Percentiles rank a stretch among this genome's conserved stretches.
phyloP scores from a whole-genome alignment of 2,888 invertebrate genomes.

The Alviniconcha strummeri region DNA sequence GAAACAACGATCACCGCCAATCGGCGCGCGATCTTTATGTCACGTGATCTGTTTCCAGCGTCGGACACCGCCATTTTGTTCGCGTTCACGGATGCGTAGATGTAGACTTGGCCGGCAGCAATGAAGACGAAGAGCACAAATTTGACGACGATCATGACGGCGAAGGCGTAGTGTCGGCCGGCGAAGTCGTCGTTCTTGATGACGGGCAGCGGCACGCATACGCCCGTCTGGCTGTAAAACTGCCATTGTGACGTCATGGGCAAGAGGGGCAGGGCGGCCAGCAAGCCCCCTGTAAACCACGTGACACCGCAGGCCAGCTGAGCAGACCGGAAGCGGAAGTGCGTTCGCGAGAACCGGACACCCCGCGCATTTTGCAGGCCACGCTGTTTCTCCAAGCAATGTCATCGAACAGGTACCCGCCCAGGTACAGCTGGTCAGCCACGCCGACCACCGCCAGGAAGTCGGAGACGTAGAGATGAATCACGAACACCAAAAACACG shows the following conservation, averaged over 20 bases:
- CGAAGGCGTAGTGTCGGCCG: conserved; percentile 70
- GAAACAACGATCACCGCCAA: conserved; percentile 6
- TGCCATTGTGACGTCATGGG: conserved; percentile 49
- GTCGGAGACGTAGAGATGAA: conserved; percentile 36
- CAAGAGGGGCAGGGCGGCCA: conserved; percentile 65
- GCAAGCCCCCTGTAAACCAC: conserved; percentile 59
- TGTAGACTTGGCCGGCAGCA: conserved; percentile 63
- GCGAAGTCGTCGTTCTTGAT: conserved; percentile 62
- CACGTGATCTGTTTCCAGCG: background rate
- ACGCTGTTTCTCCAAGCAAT: conserved; percentile 48
- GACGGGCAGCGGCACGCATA: conserved; percentile 69
- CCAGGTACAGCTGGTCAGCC: conserved; percentile 50
- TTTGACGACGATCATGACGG: conserved; percentile 67
- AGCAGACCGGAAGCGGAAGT: conserved; percentile 52
- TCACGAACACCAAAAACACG: conserved; percentile 32
- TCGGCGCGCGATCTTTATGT: conserved; percentile 4
- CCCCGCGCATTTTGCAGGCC: conserved; percentile 51
- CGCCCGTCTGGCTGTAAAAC: conserved; percentile 62
- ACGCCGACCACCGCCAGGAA: conserved; percentile 46
- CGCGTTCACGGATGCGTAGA: conserved; percentile 58
- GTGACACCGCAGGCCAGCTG: conserved; percentile 47
- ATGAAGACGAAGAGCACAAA: conserved; percentile 64
- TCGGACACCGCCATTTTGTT: background rate
- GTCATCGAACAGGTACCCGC: conserved; percentile 50
- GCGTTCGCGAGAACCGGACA: conserved; percentile 76